Evolutionary conservation across 2,113 vertebrate genomes (phyloP).

Genomic region (Pituophis catenifer): DNA sequence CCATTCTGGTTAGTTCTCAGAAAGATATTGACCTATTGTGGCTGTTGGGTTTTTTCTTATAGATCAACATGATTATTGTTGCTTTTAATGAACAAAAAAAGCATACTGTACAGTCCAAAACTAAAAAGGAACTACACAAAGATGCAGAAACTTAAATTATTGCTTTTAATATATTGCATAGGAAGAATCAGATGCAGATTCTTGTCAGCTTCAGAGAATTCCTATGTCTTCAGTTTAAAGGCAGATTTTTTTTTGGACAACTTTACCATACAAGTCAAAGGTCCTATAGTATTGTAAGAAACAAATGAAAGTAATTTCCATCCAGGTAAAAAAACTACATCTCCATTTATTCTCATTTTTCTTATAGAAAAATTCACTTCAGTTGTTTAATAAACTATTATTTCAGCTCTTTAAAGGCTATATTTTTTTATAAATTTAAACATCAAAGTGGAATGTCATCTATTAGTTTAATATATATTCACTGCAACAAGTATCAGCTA

Average conservation of each 20-base stretch:
- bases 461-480: neutral
- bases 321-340: neutral
- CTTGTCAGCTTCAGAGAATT: neutral
- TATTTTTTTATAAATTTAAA: neutral
- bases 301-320: neutral
- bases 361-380: neutral
- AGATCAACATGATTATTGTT: neutral
- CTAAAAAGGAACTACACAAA: neutral
- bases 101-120: neutral
- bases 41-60: neutral
- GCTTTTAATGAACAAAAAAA: neutral
- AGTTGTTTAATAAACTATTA: neutral
- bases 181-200: neutral
- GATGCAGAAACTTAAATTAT: neutral
- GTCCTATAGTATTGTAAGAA: too few species aligned
- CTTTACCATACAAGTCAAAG: neutral
- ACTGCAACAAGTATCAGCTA: neutral
- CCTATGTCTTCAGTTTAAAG: neutral
- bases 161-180: neutral
- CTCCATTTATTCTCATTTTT: neutral
- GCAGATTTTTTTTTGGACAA: neutral
- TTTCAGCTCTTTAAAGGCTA: neutral
- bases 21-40: neutral
- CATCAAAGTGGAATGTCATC: neutral
- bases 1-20: neutral